Percentiles rank a stretch among this genome's conserved stretches.
These are phyloP conservation scores for Sula dactylatra DNA, from an alignment of 2,113 vertebrate species.

Conservation along the genomic window DNA sequence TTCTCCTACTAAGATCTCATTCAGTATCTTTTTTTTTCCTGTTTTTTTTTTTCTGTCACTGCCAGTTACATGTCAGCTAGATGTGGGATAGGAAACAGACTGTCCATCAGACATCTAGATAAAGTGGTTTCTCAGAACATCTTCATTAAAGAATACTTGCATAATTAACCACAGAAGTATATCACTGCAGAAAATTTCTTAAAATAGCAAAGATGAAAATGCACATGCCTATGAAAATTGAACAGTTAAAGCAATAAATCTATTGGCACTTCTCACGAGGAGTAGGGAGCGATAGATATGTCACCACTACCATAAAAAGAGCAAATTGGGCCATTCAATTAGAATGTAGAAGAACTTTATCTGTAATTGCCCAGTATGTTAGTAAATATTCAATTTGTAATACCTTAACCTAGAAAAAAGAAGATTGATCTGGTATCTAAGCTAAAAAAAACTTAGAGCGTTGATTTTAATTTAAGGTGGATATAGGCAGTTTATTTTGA, in stretches of 20 bases:
- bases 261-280: neutral
- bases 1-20: neutral
- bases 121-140: neutral
- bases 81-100: neutral
- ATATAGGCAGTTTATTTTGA: neutral
- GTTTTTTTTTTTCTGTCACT: neutral
- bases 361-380: neutral
- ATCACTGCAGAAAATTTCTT: neutral
- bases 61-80: neutral
- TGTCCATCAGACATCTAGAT: neutral
- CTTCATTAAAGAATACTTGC: neutral
- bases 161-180: neutral
- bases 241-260: neutral
- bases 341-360: neutral
- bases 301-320: rapidly evolving
- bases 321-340: neutral
- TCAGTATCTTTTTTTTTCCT: neutral
- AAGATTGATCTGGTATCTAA: neutral
- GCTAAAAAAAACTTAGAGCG: neutral
- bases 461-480: neutral
- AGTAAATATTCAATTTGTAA: neutral
- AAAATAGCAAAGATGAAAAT: neutral
- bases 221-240: neutral
- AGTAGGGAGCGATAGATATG: neutral
- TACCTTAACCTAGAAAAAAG: neutral